These are phyloP conservation scores for Endomychus coccineus DNA, from an alignment of 2,888 invertebrate genomes.

Conservation along the genomic window DNA sequence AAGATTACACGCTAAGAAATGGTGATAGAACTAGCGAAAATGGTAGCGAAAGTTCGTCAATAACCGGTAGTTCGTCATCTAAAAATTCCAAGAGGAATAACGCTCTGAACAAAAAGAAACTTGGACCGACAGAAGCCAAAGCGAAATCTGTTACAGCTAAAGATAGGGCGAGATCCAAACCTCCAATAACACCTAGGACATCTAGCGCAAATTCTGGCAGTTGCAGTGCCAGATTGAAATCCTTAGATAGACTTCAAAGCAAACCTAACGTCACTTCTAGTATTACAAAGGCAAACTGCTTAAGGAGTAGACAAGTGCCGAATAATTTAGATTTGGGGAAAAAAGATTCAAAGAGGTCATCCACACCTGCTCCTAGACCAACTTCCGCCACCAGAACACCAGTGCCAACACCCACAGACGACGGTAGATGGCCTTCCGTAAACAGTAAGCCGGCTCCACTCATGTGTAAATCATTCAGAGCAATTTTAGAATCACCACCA, in stretches of 20 bases:
- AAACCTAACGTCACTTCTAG: constrained; percentile 38
- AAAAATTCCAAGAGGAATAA: constrained; percentile 37
- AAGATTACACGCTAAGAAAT: constrained; percentile 37
- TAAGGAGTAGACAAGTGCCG: constrained; percentile 33
- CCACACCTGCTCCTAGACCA: constrained; percentile 14
- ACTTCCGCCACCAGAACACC: constrained; percentile 33
- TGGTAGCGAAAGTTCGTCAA: constrained; percentile 73
- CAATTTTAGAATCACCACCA: constrained; percentile 35
- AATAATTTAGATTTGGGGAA: constrained; percentile 28
- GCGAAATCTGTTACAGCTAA: constrained; percentile 36
- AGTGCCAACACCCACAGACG: constrained; percentile 57
- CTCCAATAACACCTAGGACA: constrained; percentile 32
- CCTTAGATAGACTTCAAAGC: constrained; percentile 34
- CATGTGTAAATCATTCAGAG: constrained; percentile 38
- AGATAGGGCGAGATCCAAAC: constrained; percentile 32
- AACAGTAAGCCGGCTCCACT: constrained; percentile 40
- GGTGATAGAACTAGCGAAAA: constrained; percentile 57
- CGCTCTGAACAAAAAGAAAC: constrained; percentile 25
- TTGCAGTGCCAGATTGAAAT: constrained; percentile 44
- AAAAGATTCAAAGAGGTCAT: constrained; percentile 21
- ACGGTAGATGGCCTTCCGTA: constrained; percentile 62
- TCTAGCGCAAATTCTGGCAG: constrained; percentile 19
- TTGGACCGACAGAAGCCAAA: constrained; percentile 21
- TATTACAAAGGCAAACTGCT: constrained; percentile 29
- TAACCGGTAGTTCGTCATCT: constrained; percentile 46